Evolutionary conservation across 1,140 invertebrate species (phyloP).

Genomic region (Bombus sibiricus): DNA sequence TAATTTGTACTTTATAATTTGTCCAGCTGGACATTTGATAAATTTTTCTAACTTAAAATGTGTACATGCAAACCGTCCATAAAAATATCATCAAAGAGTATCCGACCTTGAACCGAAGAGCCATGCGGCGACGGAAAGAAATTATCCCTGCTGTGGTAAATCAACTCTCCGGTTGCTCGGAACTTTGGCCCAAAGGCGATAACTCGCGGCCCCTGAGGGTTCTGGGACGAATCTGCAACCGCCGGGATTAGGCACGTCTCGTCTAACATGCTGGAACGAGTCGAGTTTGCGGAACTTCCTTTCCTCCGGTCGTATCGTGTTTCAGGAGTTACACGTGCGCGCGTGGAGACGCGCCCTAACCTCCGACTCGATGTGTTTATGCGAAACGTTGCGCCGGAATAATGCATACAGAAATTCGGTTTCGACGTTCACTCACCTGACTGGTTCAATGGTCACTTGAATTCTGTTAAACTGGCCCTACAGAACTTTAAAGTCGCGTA

Average conservation of each 20-base stretch:
- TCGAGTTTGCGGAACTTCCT: slow-evolving; percentile 63
- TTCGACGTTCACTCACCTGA: not conserved
- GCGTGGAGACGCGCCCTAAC: not conserved
- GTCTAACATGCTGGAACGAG: slow-evolving; percentile 60
- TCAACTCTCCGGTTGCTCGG: slow-evolving; percentile 44
- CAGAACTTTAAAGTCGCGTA: too few relatives aligned
- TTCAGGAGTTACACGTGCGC: slow-evolving; percentile 42
- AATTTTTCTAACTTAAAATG: not conserved
- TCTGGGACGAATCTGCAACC: slow-evolving; percentile 64
- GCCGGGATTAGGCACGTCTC: slow-evolving; percentile 62
- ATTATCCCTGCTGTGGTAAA: slow-evolving; percentile 55
- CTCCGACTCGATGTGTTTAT: slow-evolving; percentile 33
- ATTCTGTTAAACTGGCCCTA: not conserved
- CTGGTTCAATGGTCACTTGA: not conserved
- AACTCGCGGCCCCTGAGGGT: slow-evolving; percentile 61
- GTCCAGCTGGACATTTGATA: too few relatives aligned
- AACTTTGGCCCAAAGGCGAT: slow-evolving; percentile 63
- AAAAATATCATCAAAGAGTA: not conserved
- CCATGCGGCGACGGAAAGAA: slow-evolving; percentile 22
- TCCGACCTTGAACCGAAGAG: not conserved
- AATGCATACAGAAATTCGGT: slow-evolving; percentile 33
- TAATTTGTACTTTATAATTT: too few relatives aligned
- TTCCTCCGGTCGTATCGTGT: slow-evolving; percentile 41
- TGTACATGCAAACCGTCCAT: not conserved
- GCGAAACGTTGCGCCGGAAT: slow-evolving; percentile 26